Percentiles rank a stretch among this genome's conserved stretches.
These are phyloP conservation scores for Jacana jacana DNA, from an alignment of 2,113 vertebrate species.

Conservation along the genomic window DNA sequence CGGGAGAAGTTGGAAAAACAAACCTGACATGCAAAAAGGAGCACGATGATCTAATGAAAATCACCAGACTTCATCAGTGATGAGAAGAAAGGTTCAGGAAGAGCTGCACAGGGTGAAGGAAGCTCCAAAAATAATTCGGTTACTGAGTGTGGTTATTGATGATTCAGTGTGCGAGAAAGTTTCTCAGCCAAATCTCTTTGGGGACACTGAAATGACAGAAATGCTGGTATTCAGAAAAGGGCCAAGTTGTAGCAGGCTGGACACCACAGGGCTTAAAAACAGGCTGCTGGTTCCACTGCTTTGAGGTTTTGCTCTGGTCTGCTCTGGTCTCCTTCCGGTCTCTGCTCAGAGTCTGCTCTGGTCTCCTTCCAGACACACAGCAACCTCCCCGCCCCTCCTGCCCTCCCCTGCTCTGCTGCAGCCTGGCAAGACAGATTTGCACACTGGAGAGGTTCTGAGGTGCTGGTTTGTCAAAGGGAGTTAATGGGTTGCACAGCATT, in stretches of 20 bases:
- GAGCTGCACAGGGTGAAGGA: background rate
- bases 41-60: background rate
- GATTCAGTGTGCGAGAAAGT: background rate
- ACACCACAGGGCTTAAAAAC: background rate
- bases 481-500: background rate
- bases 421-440: background rate
- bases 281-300: background rate
- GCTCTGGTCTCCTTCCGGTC: background rate
- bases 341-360: background rate
- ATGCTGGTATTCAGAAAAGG: background rate
- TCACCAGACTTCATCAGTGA: background rate
- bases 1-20: background rate
- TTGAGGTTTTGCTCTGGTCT: background rate
- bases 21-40: rapidly evolving
- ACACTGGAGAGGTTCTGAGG: background rate
- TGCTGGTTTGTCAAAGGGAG: background rate
- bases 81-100: background rate
- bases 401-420: background rate
- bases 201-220: background rate
- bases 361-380: background rate
- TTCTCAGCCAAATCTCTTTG: background rate
- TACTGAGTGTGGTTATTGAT: background rate
- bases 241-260: background rate
- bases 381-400: background rate
- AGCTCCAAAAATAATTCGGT: background rate